Evolutionary conservation across 2,797 vertebrate genomes (phyloP), one percentile per base, ranked within the genome.

Genomic region (Liparis tanakae): DNA sequence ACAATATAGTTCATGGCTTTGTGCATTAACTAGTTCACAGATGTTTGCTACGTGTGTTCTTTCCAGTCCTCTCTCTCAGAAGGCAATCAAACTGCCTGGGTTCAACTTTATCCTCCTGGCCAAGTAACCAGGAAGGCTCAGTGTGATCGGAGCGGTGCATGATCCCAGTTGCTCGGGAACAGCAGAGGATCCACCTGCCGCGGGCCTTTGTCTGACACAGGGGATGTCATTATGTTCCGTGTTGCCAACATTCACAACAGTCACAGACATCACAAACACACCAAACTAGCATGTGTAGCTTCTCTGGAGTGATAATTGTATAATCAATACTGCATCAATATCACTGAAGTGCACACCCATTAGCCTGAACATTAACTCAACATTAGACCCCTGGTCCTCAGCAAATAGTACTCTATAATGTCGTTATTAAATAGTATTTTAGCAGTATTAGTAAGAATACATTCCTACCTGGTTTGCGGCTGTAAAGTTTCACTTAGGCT

Each of bases 101-200:
- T 74, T 53, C 15, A 68, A 69, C 72, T 69, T 57, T 10, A 33
- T 46, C 10, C 34, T 68, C 34, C 5, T 78, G 15, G 39, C 30
- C 12, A 43, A 46, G 41, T 70, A 57, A 64, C 48, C 30, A 51
- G 70, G 54, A 68, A 65, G 66, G 74, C 44, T 70, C 57, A 63
- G 62, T 59, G 76, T 64, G 72, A 72, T 70, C 55, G 77, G 48
- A 37, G 64, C 78, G 70, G 20, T 48, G 62, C 59, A 69, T 67
- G 71, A 67, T 61, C 20, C 43, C 58, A 58, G 72, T 76, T 75
- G 69, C 77, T 74, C 51, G 59, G 79, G 53, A 89, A 62, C 72
- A 82, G 83, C 82, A 57, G 50, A 72, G 82, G 75, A 90, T 87
- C 88, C 91, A 92, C 90, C 91, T 93, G 90, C 88, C 79, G 50